Percentiles rank a stretch among this genome's conserved stretches.
These are phyloP conservation scores for Drosophila lacteicornis DNA, from an alignment of 1,140 invertebrate genomes.

Conservation along the genomic window DNA sequence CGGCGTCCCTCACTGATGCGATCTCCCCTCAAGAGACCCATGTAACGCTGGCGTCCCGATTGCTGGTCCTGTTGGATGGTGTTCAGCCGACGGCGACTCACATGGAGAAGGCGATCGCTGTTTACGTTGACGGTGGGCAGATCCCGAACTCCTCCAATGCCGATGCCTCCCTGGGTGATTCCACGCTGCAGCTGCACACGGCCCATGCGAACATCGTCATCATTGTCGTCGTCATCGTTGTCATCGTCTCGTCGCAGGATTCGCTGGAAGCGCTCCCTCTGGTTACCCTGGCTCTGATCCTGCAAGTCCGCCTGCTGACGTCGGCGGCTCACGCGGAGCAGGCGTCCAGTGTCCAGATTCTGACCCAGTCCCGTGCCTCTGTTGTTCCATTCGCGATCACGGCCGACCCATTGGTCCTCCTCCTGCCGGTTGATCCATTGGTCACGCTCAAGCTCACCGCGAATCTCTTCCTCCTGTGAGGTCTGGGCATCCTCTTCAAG, in stretches of 20 bases:
- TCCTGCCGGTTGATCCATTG: slow-evolving; percentile 12
- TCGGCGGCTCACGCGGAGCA: slow-evolving; percentile 46
- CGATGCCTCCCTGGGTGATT: slow-evolving; percentile 21
- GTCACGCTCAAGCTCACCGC: not conserved
- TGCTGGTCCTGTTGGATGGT: slow-evolving; percentile 17
- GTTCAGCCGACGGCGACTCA: slow-evolving; percentile 45
- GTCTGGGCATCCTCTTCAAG: slow-evolving; percentile 22
- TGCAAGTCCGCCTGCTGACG: slow-evolving; percentile 33
- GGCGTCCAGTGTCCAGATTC: slow-evolving; percentile 17
- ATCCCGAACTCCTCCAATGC: slow-evolving; percentile 12
- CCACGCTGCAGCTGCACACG: slow-evolving; percentile 49
- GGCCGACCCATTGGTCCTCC: slow-evolving; percentile 19
- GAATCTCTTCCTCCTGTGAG: not conserved
- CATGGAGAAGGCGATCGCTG: slow-evolving; percentile 50
- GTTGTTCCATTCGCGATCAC: slow-evolving; percentile 8
- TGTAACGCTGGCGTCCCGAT: slow-evolving; percentile 33
- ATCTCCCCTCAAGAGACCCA: slow-evolving; percentile 31
- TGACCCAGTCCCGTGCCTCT: slow-evolving; percentile 10
- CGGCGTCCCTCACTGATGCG: slow-evolving; percentile 48
- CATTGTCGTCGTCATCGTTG: slow-evolving; percentile 24
- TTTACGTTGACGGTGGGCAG: slow-evolving; percentile 48
- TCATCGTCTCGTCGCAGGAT: slow-evolving; percentile 28
- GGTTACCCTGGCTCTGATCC: slow-evolving; percentile 21
- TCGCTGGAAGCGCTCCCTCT: slow-evolving; percentile 43
- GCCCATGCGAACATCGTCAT: slow-evolving; percentile 18